A percentile compares a stretch with the other conserved stretches of the same genome.
Evolutionary conservation across 1,140 invertebrate species (phyloP).

Genomic region (Pseudomyrmex pallidus): DNA sequence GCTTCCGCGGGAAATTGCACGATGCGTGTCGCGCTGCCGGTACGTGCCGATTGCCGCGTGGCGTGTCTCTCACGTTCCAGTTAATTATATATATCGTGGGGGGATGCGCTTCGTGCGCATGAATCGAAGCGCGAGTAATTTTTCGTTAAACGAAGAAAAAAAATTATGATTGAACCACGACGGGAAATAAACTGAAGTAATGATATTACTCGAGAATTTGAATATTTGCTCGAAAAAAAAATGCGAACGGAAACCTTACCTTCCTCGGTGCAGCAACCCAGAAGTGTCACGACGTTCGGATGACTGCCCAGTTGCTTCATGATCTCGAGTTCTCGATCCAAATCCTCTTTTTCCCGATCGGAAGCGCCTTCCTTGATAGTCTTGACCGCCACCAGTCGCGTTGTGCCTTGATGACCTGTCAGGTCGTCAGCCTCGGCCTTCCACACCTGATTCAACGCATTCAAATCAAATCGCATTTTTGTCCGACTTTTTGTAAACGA

Average conservation of each 20-base stretch:
- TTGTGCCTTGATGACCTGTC: slow-evolving; percentile 91
- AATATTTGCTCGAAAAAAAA: neutral
- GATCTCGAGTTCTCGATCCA: slow-evolving; percentile 91
- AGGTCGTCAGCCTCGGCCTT: slow-evolving; percentile 93
- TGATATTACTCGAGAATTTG: too few relatives aligned
- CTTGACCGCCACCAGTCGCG: slow-evolving; percentile 92
- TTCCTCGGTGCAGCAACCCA: slow-evolving; percentile 94
- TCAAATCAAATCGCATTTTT: neutral
- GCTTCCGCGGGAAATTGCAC: slow-evolving; percentile 33
- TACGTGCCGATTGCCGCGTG: slow-evolving; percentile 15
- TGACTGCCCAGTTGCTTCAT: slow-evolving; percentile 94
- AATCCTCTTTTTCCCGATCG: slow-evolving; percentile 91
- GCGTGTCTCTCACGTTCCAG: neutral
- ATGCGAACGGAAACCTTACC: slow-evolving; percentile 83
- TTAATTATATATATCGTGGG: slow-evolving; percentile 21
- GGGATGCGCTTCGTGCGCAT: neutral
- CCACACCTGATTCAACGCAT: slow-evolving; percentile 87
- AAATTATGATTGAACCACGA: neutral
- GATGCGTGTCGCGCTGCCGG: neutral
- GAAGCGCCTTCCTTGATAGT: slow-evolving; percentile 91
- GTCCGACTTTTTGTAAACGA: too few relatives aligned
- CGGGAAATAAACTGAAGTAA: too few relatives aligned
- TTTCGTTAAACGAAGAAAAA: neutral
- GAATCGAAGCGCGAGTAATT: slow-evolving; percentile 9
- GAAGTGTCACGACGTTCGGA: slow-evolving; percentile 93